Evolutionary conservation across 2,797 vertebrate genomes (phyloP), one percentile per base, ranked within the genome.

Genomic region (Vespertilio murinus): DNA sequence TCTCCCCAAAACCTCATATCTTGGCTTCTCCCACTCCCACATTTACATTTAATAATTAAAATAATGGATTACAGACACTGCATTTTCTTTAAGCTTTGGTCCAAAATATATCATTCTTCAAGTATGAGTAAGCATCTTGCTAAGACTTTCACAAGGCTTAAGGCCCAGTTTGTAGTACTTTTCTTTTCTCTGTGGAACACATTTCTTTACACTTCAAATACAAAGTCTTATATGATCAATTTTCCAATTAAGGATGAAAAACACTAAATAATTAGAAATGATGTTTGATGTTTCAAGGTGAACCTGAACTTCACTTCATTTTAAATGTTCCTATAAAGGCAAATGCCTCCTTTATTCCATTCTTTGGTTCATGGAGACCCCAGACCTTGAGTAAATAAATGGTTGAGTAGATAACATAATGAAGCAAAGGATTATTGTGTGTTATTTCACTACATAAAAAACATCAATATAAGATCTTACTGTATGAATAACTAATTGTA

Each of bases 221-320:
- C 4, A 54, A 83, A 83, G 40, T 74, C 59, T 89, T 81, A 94
- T 16, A 47, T 93, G n/a, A 91, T 95, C 80, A 87, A 65, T 95
- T 94, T 95, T 96, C 94, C 83, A 96, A 86, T 96, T 92, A 96
- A 90, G 64, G 49, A 85, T 92, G 49, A 94, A 94, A 96, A 88
- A 93, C 13, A 64, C 28, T 16, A 85, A 82, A 95, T 92, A 84
- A 92, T 33, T 90, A 92, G 33, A 95, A 96, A 95, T 75, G 38
- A 75, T 61, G 35, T 85, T 94, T 97, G 90, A 88, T 90, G 85
- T 91, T 95, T 94, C 95, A 95, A 90, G 88, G 90, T 94, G 74
- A 95, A 90, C 17, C 18, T 94, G 69, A 93, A 88, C 33, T 94
- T 94, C 30, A 45, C 80, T 92, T 78, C 64, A 94, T 94, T 88